Evolutionary conservation across 2,797 vertebrate genomes (phyloP).

Genomic region (Acanthopagrus latus): DNA sequence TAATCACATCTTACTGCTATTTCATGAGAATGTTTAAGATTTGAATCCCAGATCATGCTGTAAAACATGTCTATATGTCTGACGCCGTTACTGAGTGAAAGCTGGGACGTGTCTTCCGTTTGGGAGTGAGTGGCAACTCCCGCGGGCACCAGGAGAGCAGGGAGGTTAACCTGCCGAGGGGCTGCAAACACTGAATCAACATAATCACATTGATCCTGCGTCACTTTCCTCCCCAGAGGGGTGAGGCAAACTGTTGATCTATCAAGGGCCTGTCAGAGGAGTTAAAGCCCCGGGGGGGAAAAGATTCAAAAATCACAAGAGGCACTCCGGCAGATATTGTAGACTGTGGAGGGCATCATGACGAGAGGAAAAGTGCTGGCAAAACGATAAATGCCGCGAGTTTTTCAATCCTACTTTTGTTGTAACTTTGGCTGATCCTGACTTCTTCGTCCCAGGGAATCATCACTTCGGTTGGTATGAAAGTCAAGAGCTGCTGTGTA

Average conservation of each 20-base stretch:
- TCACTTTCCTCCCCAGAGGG: constrained; percentile 57
- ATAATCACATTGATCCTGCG: constrained; percentile 71
- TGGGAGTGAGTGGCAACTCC: constrained; percentile 61
- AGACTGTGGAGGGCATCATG: constrained; percentile 6
- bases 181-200: constrained; percentile 69
- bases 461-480: not conserved
- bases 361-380: not conserved
- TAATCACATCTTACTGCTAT: constrained; percentile 3
- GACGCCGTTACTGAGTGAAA: constrained; percentile 32
- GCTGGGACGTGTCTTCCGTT: constrained; percentile 52
- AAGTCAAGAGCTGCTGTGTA: too few species aligned
- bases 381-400: not conserved
- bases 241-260: constrained; percentile 50
- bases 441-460: not conserved
- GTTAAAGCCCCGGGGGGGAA: constrained; percentile 36
- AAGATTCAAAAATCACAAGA: constrained; percentile 32
- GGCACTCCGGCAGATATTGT: not conserved
- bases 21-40: not conserved
- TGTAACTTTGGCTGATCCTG: not conserved
- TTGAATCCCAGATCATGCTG: not conserved
- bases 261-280: constrained; percentile 59
- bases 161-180: constrained; percentile 74
- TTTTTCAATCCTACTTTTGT: not conserved
- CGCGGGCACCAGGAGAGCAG: constrained; percentile 53
- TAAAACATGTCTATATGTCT: not conserved